Evolutionary conservation across 2,113 vertebrate species (phyloP).

Genomic region (Hypanus sabinus): DNA sequence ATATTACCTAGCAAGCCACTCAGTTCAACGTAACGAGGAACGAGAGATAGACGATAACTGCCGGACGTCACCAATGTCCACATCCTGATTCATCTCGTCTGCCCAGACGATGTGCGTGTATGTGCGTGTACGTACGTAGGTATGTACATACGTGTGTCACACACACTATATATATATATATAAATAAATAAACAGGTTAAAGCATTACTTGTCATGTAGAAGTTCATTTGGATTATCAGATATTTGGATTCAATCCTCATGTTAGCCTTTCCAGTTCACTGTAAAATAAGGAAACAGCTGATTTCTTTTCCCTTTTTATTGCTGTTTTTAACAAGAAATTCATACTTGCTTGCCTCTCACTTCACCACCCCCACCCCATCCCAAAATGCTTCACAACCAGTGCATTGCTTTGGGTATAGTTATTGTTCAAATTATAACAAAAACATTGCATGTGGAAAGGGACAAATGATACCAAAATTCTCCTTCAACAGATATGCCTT

Average conservation of each 20-base stretch:
- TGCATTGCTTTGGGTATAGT: background rate
- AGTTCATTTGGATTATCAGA: background rate
- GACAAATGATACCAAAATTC: background rate
- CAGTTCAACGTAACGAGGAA: too few species aligned
- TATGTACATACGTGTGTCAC: too few species aligned
- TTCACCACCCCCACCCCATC: too few species aligned
- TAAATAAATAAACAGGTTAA: too few species aligned
- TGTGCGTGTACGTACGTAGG: too few species aligned
- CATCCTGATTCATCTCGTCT: too few species aligned
- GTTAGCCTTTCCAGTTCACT: background rate
- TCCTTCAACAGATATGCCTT: background rate
- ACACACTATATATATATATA: too few species aligned
- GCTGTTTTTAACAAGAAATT: background rate
- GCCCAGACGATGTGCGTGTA: too few species aligned
- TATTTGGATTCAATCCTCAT: background rate
- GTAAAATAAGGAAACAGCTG: background rate
- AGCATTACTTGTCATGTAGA: too few species aligned
- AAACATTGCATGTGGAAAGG: background rate
- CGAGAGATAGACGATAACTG: too few species aligned
- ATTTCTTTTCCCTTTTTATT: background rate
- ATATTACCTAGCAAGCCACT: too few species aligned
- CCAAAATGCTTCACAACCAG: background rate
- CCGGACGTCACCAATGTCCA: too few species aligned
- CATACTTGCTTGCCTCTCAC: background rate
- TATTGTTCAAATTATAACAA: background rate